Evolutionary conservation across 2,797 vertebrate species (phyloP), one percentile per base, ranked within the genome.

Genomic region (Poeciliopsis turneri): DNA sequence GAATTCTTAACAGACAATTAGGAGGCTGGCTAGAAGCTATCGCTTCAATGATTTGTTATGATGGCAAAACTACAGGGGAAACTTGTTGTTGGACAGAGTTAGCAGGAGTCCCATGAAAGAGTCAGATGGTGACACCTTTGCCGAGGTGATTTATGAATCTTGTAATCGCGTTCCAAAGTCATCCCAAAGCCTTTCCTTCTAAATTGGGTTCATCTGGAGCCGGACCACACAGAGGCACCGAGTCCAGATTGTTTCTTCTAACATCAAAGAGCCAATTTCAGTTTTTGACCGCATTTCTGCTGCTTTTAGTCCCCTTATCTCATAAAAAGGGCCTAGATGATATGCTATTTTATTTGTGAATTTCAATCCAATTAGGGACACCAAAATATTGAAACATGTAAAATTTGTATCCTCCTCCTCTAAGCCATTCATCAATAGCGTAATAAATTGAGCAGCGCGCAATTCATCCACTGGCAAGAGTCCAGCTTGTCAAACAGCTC

Each of bases 51-150:
- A 94, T 94, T 93, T 92, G 93, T 89, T 93, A 84, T 89, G 94
- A 95, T 95, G 94, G 95, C 94, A 95, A 90, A 92, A 94, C 94
- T 94, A 96, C 94, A 95, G 93, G 94, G 94, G 91, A 95, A 95
- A 95, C 94, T 95, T 94, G 95, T 94, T 94, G 89, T 95, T 95
- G 95, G 94, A 95, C 82, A 36, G 82, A 93, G 91, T 94, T 94
- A 92, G 94, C 92, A 94, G 92, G 93, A 90, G 91, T 86, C 91
- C 91, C 92, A 96, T 93, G 90, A 95, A 95, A 93, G 93, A 94
- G 93, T 95, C 94, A 94, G 92, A 95, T 92, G 94, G 92, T 94
- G 94, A 95, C 95, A 95, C 95, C 93, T 95, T 94, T 92, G 90
- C 94, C 73, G 93, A 93, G 94, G 93, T 94, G 92, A 94, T 94